These are phyloP conservation scores for Neotoma lepida DNA, from an alignment of 2,113 vertebrate genomes.

Conservation along the genomic window DNA sequence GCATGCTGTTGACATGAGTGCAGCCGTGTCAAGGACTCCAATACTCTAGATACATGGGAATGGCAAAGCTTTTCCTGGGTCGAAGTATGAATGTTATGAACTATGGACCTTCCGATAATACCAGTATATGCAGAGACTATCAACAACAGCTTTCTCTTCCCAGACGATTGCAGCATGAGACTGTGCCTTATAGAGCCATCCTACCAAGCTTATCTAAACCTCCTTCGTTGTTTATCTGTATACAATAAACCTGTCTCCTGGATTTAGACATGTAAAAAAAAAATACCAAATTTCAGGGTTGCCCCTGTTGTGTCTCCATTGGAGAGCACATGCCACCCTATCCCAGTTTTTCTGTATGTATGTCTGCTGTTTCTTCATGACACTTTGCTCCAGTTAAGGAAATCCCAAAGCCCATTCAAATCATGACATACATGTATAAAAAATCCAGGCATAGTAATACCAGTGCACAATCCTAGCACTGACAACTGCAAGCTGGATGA, in stretches of 20 bases:
- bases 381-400: neutral
- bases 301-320: neutral
- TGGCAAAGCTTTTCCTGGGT: neutral
- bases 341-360: neutral
- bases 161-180: neutral
- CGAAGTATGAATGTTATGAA: too few species aligned
- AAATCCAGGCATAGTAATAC: neutral
- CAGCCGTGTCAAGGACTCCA: neutral
- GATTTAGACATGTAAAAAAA: neutral
- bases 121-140: neutral
- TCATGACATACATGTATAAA: neutral
- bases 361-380: neutral
- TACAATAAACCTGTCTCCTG: neutral
- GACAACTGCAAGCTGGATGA: neutral
- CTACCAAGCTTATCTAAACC: neutral
- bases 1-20: neutral
- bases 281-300: neutral
- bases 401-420: neutral
- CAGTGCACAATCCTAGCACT: neutral
- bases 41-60: neutral
- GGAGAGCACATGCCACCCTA: neutral
- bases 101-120: neutral
- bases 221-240: neutral
- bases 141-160: neutral
- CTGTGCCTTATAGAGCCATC: neutral